Evolutionary conservation across 2,888 invertebrate species (phyloP).

Genomic region (Taphrorychus bicolor): DNA sequence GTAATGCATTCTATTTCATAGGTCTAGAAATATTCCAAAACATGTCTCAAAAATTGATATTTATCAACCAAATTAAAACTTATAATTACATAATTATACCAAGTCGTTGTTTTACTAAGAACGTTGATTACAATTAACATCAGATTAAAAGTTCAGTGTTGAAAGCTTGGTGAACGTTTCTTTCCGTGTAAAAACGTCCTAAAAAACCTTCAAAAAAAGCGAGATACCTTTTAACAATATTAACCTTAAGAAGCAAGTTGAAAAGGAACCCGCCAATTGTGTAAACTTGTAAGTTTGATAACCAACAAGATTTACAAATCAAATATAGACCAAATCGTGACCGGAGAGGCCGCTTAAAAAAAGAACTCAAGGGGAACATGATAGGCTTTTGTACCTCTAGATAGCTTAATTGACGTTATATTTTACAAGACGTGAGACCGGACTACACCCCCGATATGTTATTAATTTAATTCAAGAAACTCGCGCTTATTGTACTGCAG

Average conservation of each 20-base stretch:
- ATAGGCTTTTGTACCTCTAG: neutral
- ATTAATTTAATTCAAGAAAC: neutral
- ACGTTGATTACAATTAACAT: no score
- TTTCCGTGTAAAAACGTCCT: no score
- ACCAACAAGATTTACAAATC: neutral
- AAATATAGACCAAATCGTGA: slow-evolving; percentile 3
- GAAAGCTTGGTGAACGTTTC: neutral
- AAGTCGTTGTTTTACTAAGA: no score
- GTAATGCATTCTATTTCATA: no score
- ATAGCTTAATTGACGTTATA: neutral
- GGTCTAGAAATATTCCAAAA: no score
- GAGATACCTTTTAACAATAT: neutral
- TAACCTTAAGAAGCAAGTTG: neutral
- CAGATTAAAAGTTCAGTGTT: no score
- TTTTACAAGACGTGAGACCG: neutral
- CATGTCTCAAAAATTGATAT: no score
- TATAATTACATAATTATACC: no score
- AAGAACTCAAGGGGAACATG: slow-evolving; percentile 1
- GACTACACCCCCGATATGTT: neutral
- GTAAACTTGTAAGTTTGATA: neutral
- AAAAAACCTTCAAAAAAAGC: neutral
- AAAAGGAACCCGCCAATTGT: neutral
- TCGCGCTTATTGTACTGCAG: neutral
- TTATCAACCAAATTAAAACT: no score
- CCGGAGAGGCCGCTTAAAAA: neutral